phyloP scores from a whole-genome alignment of 2,888 invertebrate species.

The Drosophila koepferae region DNA sequence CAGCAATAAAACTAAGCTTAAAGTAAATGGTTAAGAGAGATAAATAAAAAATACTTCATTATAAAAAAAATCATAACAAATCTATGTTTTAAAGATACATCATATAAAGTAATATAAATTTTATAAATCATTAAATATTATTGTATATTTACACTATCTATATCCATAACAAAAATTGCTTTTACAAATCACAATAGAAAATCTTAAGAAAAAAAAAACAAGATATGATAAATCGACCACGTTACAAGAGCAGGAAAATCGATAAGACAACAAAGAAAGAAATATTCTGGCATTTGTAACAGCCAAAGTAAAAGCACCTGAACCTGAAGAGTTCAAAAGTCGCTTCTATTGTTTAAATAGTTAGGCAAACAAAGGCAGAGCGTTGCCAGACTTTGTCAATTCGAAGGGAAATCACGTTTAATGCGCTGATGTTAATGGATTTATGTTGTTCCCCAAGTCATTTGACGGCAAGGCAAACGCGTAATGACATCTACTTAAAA shows the following conservation, averaged over 20 bases:
- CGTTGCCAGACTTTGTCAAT: slow-evolving; percentile 15
- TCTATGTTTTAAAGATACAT: too few relatives aligned
- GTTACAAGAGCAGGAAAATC: slow-evolving; percentile 50
- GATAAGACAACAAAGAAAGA: slow-evolving; percentile 63
- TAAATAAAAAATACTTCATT: too few relatives aligned
- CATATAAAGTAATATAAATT: too few relatives aligned
- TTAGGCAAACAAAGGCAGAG: slow-evolving; percentile 12
- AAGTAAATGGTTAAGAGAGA: background rate
- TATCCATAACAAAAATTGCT: background rate
- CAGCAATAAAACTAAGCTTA: background rate
- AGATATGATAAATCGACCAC: slow-evolving; percentile 14
- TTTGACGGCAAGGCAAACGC: slow-evolving; percentile 24
- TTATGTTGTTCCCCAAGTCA: slow-evolving; percentile 63
- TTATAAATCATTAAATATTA: too few relatives aligned
- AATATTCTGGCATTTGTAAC: slow-evolving; percentile 36
- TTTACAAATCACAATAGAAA: slow-evolving; percentile 35
- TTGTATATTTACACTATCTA: too few relatives aligned
- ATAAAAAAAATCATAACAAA: too few relatives aligned
- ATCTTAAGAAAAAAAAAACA: slow-evolving; percentile 24
- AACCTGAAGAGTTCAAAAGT: slow-evolving; percentile 30
- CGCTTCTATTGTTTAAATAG: slow-evolving; percentile 41
- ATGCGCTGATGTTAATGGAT: slow-evolving; percentile 64
- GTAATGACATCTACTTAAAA: slow-evolving; percentile 52
- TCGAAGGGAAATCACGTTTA: slow-evolving; percentile 39
- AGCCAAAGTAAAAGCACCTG: slow-evolving; percentile 38